Conservation (phyloP, 2,797 vertebrate species). For the Gambusia yucatana region DNA sequence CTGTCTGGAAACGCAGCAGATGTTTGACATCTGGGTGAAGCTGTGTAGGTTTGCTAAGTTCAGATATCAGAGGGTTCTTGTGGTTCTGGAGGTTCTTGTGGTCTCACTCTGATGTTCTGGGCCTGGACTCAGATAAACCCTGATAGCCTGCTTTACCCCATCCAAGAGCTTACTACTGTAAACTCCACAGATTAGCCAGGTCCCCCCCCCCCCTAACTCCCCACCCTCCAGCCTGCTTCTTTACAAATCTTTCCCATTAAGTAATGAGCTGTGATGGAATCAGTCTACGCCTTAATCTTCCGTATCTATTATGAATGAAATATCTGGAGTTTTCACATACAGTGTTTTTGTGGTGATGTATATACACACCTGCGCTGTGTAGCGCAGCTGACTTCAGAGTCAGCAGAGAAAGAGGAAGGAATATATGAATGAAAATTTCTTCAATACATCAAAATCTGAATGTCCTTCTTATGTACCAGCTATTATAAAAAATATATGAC, state of each 20-base stretch:
- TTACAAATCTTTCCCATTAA: conserved; percentile 58
- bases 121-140: conserved; percentile 47
- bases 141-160: conserved; percentile 39
- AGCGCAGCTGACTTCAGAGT: neutral
- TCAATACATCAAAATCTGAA: neutral
- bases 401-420: neutral
- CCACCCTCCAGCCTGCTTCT: conserved; percentile 42
- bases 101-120: conserved; percentile 71
- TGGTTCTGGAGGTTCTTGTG: conserved; percentile 48
- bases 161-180: conserved; percentile 55
- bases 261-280: conserved; percentile 52
- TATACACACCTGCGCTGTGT: neutral
- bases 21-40: neutral
- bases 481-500: neutral
- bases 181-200: conserved; percentile 68
- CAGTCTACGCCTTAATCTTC: conserved; percentile 17
- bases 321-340: neutral
- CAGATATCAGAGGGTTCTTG: conserved; percentile 29
- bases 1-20: conserved; percentile 7
- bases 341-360: neutral
- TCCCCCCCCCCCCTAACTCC: conserved; percentile 43
- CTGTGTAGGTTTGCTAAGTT: conserved; percentile 19
- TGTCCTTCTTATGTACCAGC: neutral
- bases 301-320: neutral
- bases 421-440: neutral